phyloP scores from a whole-genome alignment of 2,113 vertebrate genomes.

The Redunca redunca region DNA sequence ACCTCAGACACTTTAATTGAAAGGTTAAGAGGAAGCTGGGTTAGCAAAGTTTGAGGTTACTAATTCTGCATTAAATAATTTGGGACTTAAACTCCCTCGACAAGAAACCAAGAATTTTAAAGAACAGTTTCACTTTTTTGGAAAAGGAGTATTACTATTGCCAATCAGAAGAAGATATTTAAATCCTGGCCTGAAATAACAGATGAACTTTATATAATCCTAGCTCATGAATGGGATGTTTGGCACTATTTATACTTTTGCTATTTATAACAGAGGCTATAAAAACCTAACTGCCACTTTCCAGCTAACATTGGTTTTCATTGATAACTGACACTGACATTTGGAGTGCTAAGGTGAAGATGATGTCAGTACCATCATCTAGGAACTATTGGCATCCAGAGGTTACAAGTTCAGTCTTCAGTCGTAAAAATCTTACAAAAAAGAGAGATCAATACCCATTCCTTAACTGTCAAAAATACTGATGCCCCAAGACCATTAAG shows the following conservation, averaged over 20 bases:
- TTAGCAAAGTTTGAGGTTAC: constrained; percentile 44
- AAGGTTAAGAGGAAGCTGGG: constrained; percentile 58
- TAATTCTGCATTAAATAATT: constrained; percentile 50
- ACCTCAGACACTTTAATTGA: constrained; percentile 62
- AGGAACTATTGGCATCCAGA: neutral
- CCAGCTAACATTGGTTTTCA: neutral
- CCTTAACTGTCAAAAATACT: constrained; percentile 33
- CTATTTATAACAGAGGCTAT: neutral
- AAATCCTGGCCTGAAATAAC: neutral
- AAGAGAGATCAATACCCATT: neutral
- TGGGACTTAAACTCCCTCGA: neutral
- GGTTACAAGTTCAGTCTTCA: neutral
- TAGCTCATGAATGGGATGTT: neutral
- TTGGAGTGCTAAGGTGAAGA: neutral
- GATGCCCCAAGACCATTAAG: constrained; percentile 39
- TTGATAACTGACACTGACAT: neutral
- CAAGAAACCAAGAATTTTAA: constrained; percentile 9
- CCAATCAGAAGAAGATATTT: neutral
- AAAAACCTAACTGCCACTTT: neutral
- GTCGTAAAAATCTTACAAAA: neutral
- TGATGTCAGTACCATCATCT: neutral
- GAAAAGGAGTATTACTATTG: neutral
- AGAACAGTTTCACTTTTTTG: neutral
- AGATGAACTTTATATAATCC: neutral
- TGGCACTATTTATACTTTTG: neutral